Percentiles rank a stretch among this genome's conserved stretches.
phyloP scores from a whole-genome alignment of 2,797 vertebrate genomes.

The Chelon labrosus region DNA sequence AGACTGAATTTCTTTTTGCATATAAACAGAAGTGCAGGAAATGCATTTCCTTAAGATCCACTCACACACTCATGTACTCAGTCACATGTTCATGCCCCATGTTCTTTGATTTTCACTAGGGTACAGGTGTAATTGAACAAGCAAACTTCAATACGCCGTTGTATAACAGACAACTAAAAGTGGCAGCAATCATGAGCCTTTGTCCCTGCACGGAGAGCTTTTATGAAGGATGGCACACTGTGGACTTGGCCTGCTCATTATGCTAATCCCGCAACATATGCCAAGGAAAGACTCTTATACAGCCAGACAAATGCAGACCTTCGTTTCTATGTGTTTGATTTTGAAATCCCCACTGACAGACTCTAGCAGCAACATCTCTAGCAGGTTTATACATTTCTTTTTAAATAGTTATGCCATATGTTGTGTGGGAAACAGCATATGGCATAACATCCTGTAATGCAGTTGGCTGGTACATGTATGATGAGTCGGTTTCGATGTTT shows the following conservation, averaged over 20 bases:
- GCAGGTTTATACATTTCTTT: too few species aligned
- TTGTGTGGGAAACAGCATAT: too few species aligned
- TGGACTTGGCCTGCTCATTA: slow-evolving; percentile 13
- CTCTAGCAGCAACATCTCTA: too few species aligned
- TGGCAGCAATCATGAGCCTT: slow-evolving; percentile 6
- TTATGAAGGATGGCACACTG: background rate
- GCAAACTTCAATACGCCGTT: background rate
- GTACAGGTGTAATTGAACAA: background rate
- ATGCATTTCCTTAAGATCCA: slow-evolving; percentile 8
- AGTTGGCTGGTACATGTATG: too few species aligned
- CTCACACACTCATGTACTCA: background rate
- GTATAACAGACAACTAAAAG: slow-evolving; percentile 2
- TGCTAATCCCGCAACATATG: slow-evolving; percentile 33
- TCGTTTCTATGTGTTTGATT: background rate
- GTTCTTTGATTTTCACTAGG: background rate
- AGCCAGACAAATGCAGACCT: background rate
- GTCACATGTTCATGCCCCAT: background rate
- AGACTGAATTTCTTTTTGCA: too few species aligned
- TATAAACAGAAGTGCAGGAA: background rate
- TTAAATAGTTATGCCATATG: too few species aligned
- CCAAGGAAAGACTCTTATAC: slow-evolving; percentile 15
- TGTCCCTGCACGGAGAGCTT: slow-evolving; percentile 1
- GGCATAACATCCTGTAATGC: too few species aligned
- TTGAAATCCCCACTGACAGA: too few species aligned
- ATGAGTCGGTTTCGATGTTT: too few species aligned